A percentile compares a stretch with the other conserved stretches of the same genome.
phyloP scores from a whole-genome alignment of 2,888 invertebrate genomes.

The Lycophotia porphyrea region DNA sequence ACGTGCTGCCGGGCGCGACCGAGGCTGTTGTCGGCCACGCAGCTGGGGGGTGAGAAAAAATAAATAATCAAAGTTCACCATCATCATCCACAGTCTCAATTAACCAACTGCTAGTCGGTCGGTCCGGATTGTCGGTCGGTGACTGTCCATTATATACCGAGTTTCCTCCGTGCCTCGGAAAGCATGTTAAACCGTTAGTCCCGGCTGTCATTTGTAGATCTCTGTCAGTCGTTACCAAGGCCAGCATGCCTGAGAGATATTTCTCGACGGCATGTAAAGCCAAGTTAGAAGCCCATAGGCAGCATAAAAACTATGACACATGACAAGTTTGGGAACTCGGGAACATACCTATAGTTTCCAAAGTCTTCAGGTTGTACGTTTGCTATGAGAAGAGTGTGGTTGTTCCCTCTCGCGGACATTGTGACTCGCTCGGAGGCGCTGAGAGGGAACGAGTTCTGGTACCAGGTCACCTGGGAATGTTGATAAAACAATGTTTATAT shows the following conservation, averaged over 20 bases:
- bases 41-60: conserved; percentile 79
- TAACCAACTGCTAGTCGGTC: too few species aligned
- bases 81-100: neutral
- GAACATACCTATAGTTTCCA: conserved; percentile 92
- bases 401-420: conserved; percentile 93
- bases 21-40: conserved; percentile 93
- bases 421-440: conserved; percentile 92
- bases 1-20: conserved; percentile 93
- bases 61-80: neutral
- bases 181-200: too few species aligned
- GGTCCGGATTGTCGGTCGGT: too few species aligned
- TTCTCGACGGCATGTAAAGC: too few species aligned
- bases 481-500: neutral
- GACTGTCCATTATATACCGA: too few species aligned
- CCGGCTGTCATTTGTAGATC: too few species aligned
- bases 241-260: too few species aligned
- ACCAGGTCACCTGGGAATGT: conserved; percentile 91
- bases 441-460: conserved; percentile 92
- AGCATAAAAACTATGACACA: too few species aligned
- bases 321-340: too few species aligned
- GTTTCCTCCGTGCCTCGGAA: too few species aligned
- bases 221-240: too few species aligned
- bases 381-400: conserved; percentile 92
- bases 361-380: conserved; percentile 93
- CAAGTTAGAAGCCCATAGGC: too few species aligned